These are phyloP conservation scores for Danio tinwini DNA, from an alignment of 2,797 vertebrate species.

Conservation along the genomic window DNA sequence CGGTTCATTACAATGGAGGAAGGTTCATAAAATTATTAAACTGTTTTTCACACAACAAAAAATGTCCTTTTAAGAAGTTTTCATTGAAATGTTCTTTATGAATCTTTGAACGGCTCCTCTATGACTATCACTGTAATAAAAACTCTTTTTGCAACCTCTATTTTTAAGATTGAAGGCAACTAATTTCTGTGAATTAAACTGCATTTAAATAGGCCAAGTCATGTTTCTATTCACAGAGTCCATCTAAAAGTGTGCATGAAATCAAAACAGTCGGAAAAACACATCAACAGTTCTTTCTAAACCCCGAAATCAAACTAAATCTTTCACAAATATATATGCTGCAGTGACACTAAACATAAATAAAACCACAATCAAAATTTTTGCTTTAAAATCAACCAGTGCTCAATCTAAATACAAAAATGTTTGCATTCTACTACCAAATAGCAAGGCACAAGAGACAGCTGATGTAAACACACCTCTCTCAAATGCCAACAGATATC, in stretches of 20 bases:
- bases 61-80: too few relatives aligned
- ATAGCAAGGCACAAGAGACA: background rate
- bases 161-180: background rate
- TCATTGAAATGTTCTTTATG: too few relatives aligned
- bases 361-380: background rate
- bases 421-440: background rate
- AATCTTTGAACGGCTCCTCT: too few relatives aligned
- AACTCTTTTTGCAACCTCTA: too few relatives aligned
- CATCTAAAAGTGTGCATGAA: background rate
- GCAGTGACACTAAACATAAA: background rate
- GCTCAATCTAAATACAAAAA: background rate
- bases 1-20: too few relatives aligned
- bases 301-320: background rate
- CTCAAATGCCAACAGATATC: background rate
- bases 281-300: background rate
- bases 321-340: background rate
- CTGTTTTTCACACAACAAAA: too few relatives aligned
- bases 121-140: too few relatives aligned
- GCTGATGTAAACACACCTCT: slow-evolving; percentile 1
- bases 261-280: background rate
- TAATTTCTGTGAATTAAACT: background rate
- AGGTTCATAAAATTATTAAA: too few relatives aligned
- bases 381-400: background rate
- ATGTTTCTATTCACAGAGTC: background rate
- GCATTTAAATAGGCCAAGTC: background rate